These are phyloP conservation scores for Cinclus cinclus DNA, from an alignment of 2,113 vertebrate genomes.

Conservation along the genomic window DNA sequence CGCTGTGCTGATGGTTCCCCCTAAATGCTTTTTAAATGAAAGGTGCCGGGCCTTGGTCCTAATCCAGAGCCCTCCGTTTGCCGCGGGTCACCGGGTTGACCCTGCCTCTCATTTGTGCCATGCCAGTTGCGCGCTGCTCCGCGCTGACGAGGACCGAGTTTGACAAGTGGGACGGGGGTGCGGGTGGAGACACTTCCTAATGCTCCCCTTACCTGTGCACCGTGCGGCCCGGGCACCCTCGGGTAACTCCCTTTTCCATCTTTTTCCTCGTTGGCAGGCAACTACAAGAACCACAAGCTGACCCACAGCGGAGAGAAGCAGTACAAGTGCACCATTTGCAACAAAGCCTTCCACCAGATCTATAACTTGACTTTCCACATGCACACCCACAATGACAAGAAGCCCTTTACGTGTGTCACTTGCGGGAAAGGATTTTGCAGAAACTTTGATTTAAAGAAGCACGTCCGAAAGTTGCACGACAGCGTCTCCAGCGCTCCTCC, in stretches of 20 bases:
- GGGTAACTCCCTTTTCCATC: background rate
- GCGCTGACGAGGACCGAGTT: slow-evolving; percentile 85
- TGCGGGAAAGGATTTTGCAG: slow-evolving; percentile 91
- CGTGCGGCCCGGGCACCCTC: background rate
- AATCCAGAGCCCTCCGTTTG: slow-evolving; percentile 75
- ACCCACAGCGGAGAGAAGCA: slow-evolving; percentile 92
- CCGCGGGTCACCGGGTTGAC: slow-evolving; percentile 82
- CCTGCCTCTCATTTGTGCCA: slow-evolving; percentile 68
- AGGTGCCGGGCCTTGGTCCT: slow-evolving; percentile 71
- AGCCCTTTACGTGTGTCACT: slow-evolving; percentile 87
- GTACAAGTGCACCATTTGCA: slow-evolving; percentile 89
- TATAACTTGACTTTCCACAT: slow-evolving; percentile 92
- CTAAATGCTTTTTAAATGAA: slow-evolving; percentile 68
- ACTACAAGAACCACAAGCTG: slow-evolving; percentile 90
- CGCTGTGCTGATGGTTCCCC: background rate
- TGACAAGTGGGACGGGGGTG: slow-evolving; percentile 88
- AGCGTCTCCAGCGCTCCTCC: slow-evolving; percentile 71
- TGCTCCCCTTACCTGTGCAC: slow-evolving; percentile 5
- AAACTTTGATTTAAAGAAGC: slow-evolving; percentile 93
- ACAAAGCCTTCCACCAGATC: slow-evolving; percentile 91
- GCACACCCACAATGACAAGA: slow-evolving; percentile 94
- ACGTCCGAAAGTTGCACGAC: slow-evolving; percentile 90
- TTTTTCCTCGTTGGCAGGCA: slow-evolving; percentile 18
- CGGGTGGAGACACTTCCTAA: slow-evolving; percentile 75
- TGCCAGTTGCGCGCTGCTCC: slow-evolving; percentile 68